phyloP scores from a whole-genome alignment of 2,113 vertebrate species.

The Nothoprocta perdicaria region DNA sequence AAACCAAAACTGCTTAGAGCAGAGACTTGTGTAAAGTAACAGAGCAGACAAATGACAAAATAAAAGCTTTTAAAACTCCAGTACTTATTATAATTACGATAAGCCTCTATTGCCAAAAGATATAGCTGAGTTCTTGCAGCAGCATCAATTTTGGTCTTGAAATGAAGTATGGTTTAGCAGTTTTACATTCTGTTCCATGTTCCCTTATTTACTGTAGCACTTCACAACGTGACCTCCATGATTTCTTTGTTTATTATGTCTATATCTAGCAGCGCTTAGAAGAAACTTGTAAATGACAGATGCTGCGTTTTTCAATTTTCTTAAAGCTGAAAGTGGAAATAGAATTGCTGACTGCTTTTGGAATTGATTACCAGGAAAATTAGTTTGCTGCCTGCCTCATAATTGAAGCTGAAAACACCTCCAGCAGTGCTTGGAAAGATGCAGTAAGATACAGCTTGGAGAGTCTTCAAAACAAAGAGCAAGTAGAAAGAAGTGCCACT shows the following conservation, averaged over 20 bases:
- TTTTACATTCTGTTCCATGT: neutral
- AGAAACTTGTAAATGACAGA: constrained; percentile 7
- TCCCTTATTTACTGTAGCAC: neutral
- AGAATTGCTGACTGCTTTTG: neutral
- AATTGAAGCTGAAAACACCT: neutral
- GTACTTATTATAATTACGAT: neutral
- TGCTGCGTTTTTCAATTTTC: neutral
- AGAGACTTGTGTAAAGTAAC: neutral
- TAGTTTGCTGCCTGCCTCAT: neutral
- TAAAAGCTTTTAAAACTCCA: neutral
- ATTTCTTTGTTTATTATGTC: neutral
- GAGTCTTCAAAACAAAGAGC: neutral
- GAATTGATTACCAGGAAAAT: constrained; percentile 5
- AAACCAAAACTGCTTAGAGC: neutral
- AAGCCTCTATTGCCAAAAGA: neutral
- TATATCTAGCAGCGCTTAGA: neutral
- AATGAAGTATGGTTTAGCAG: neutral
- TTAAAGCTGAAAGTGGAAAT: neutral
- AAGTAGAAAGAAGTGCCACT: neutral
- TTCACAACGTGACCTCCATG: neutral
- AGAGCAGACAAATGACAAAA: neutral
- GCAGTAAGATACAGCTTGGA: neutral
- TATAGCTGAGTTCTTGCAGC: neutral
- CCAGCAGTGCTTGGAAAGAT: neutral
- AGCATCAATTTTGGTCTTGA: neutral